Percentiles rank a stretch among this genome's conserved stretches.
Evolutionary conservation across 2,888 invertebrate species (phyloP).

Genomic region (Abscondita cerata): DNA sequence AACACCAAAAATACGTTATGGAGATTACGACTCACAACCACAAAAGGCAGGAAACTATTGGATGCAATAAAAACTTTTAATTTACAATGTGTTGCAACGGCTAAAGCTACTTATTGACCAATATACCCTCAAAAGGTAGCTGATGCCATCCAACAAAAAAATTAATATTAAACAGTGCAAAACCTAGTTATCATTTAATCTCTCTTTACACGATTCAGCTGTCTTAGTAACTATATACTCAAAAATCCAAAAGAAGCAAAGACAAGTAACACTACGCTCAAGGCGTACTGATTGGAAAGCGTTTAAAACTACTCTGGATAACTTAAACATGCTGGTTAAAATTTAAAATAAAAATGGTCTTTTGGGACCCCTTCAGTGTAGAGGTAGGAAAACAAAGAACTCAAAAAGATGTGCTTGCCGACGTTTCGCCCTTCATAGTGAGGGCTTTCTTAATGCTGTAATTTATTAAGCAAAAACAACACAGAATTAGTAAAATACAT

Average conservation of each 20-base stretch:
- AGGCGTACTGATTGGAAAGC: slow-evolving; percentile 7
- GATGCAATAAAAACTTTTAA: slow-evolving; percentile 14
- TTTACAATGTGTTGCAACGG: slow-evolving; percentile 18
- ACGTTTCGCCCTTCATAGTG: too few relatives aligned
- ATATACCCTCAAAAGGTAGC: slow-evolving; percentile 14
- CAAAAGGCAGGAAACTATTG: slow-evolving; percentile 18
- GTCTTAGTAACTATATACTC: slow-evolving; percentile 25
- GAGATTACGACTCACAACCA: slow-evolving; percentile 35
- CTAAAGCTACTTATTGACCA: slow-evolving; percentile 42
- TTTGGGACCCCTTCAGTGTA: too few relatives aligned
- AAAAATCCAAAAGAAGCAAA: neutral
- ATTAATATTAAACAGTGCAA: slow-evolving; percentile 15
- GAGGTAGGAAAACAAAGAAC: too few relatives aligned
- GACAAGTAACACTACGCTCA: neutral
- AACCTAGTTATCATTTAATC: slow-evolving; percentile 29
- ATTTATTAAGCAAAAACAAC: too few relatives aligned
- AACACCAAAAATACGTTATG: slow-evolving; percentile 22
- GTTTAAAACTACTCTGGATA: slow-evolving; percentile 6
- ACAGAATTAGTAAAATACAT: too few relatives aligned
- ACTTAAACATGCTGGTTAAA: slow-evolving; percentile 13
- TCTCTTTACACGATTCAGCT: slow-evolving; percentile 39
- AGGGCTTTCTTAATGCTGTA: too few relatives aligned
- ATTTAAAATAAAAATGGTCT: too few relatives aligned
- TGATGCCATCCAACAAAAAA: slow-evolving; percentile 17
- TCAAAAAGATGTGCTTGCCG: too few relatives aligned